Percentiles rank a stretch among this genome's conserved stretches.
phyloP scores from a whole-genome alignment of 2,113 vertebrate species.

The Garra rufa region DNA sequence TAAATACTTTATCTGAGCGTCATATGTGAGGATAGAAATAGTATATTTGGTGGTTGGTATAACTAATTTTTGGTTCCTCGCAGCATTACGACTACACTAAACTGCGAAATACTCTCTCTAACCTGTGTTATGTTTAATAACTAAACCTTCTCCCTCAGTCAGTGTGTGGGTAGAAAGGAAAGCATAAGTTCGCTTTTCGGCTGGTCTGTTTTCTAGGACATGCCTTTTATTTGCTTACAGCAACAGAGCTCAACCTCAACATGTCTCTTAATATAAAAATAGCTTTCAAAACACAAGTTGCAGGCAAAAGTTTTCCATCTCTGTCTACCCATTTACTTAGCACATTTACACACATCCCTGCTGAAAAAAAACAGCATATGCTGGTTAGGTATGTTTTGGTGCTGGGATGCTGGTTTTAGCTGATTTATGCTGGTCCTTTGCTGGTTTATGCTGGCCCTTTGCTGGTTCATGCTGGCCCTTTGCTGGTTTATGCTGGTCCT shows the following conservation, averaged over 20 bases:
- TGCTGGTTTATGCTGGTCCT: no score
- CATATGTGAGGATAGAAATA: no score
- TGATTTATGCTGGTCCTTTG: no score
- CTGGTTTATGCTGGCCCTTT: no score
- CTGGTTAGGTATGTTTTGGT: no score
- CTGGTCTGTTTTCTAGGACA: neutral
- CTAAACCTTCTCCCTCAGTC: neutral
- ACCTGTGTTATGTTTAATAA: neutral
- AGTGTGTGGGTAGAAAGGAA: neutral
- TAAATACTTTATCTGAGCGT: neutral
- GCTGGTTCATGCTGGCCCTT: no score
- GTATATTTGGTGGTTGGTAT: no score
- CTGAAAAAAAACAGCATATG: no score
- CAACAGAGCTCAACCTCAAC: neutral
- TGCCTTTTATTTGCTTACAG: neutral
- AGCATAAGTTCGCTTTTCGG: neutral
- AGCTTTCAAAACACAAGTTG: neutral
- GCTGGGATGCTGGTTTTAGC: no score
- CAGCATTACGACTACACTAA: no score
- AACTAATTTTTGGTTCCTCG: neutral
- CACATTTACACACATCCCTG: slow-evolving; percentile 2
- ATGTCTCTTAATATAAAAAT: neutral
- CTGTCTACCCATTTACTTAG: neutral
- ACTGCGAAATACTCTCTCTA: neutral
- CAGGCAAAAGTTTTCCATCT: neutral